A percentile compares a stretch with the other conserved stretches of the same genome.
phyloP scores from a whole-genome alignment of 30 jellyfish, hydroid and myxozoan species.

The Phacellophora camtschatica region DNA sequence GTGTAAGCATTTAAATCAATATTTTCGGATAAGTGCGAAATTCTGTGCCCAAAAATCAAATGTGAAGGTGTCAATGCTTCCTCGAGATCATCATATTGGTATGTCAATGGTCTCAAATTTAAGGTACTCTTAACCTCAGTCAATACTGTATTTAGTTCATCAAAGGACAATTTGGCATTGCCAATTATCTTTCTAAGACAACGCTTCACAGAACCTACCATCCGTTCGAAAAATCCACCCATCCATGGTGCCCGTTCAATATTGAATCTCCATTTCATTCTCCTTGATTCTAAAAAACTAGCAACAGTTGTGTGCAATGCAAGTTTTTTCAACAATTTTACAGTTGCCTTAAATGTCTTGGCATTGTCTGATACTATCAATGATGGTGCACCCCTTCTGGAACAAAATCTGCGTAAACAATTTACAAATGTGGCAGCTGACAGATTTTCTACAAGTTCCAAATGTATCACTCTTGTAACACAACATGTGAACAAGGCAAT shows the following conservation, averaged over 20 bases:
- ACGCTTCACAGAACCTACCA: constrained; percentile 45
- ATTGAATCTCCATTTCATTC: constrained; percentile 43
- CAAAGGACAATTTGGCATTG: constrained; percentile 1
- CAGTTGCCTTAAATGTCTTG: too few species aligned
- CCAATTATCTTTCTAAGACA: constrained; percentile 37
- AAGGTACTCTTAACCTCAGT: constrained; percentile 31
- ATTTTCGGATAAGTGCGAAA: neutral
- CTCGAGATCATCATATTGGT: constrained; percentile 2
- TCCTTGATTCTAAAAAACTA: neutral
- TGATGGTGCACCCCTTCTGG: constrained; percentile 23
- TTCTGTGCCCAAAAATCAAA: constrained; percentile 9
- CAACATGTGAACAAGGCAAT: constrained; percentile 5
- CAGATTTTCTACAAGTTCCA: neutral
- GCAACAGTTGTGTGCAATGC: too few species aligned
- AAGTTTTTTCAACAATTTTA: too few species aligned
- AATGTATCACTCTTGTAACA: constrained; percentile 2
- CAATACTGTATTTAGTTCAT: constrained; percentile 44
- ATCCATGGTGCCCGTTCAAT: constrained; percentile 51
- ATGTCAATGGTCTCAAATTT: constrained; percentile 43
- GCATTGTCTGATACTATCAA: too few species aligned
- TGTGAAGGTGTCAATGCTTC: constrained; percentile 54
- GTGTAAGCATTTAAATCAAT: constrained; percentile 5
- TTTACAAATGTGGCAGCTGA: constrained; percentile 3
- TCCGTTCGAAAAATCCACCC: constrained; percentile 58
- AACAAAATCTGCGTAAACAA: constrained; percentile 8